Evolutionary conservation across 1,140 invertebrate genomes (phyloP).

Genomic region (Eubasilissa regina): DNA sequence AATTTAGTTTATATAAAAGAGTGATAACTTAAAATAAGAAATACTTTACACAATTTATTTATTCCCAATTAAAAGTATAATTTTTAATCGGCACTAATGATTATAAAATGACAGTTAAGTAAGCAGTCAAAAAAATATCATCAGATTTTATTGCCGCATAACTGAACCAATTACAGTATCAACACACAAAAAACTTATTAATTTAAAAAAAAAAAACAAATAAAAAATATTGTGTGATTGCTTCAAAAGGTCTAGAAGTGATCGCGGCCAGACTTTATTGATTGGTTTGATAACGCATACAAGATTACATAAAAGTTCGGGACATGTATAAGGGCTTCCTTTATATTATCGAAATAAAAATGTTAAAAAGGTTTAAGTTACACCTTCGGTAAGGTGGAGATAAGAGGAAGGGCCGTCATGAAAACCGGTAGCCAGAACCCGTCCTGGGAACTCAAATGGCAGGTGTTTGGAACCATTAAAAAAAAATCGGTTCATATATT

Average conservation of each 20-base stretch:
- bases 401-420: conserved; percentile 1
- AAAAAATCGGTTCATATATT: too few species aligned
- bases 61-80: too few species aligned
- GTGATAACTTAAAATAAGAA: too few species aligned
- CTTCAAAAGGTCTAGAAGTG: conserved; percentile 5
- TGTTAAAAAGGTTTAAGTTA: conserved; percentile 11
- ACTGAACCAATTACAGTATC: background rate
- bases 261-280: conserved; percentile 1
- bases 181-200: background rate
- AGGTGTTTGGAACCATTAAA: background rate
- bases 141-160: background rate
- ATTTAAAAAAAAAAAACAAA: background rate
- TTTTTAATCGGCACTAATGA: too few species aligned
- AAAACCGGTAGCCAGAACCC: conserved; percentile 24
- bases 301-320: background rate
- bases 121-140: too few species aligned
- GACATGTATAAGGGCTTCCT: conserved; percentile 1
- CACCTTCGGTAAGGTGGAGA: background rate
- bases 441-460: conserved; percentile 14
- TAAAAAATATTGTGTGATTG: background rate
- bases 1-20: too few species aligned
- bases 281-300: conserved; percentile 15
- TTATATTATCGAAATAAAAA: conserved; percentile 26
- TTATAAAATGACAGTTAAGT: too few species aligned
- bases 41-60: too few species aligned